Evolutionary conservation across 2,797 vertebrate genomes (phyloP).

Genomic region (Myotis daubentonii): DNA sequence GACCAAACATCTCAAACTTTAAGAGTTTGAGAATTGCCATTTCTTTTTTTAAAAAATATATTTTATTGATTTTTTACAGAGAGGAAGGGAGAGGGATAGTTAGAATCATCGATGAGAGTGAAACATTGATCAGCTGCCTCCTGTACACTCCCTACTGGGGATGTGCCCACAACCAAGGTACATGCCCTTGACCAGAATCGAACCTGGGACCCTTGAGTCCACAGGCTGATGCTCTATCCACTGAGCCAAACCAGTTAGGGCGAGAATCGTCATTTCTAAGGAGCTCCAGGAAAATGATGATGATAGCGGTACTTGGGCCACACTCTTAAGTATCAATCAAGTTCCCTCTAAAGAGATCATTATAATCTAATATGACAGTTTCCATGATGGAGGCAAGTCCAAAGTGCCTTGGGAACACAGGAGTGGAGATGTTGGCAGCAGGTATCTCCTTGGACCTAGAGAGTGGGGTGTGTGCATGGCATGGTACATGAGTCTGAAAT

Average conservation of each 20-base stretch:
- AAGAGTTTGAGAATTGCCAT: neutral
- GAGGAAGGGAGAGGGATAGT: too few species aligned
- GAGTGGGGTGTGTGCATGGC: fast-evolving
- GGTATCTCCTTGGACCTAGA: neutral
- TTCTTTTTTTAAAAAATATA: neutral
- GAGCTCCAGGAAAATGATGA: neutral
- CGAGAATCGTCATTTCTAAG: neutral
- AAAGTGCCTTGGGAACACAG: neutral
- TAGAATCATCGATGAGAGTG: too few species aligned
- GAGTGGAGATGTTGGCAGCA: neutral
- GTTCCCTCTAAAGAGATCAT: neutral
- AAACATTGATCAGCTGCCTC: too few species aligned
- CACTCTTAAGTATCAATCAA: neutral
- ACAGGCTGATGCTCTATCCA: too few species aligned
- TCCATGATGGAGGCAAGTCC: neutral
- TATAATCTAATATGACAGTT: neutral
- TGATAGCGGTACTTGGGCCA: neutral
- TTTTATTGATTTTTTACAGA: too few species aligned
- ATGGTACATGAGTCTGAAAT: neutral
- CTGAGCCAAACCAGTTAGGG: too few species aligned
- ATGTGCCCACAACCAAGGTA: too few species aligned
- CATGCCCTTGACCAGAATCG: too few species aligned
- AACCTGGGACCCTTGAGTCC: too few species aligned
- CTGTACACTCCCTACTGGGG: too few species aligned
- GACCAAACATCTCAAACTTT: neutral